phyloP scores from a whole-genome alignment of 2,888 invertebrate genomes.

The Cataglyphis albicans region DNA sequence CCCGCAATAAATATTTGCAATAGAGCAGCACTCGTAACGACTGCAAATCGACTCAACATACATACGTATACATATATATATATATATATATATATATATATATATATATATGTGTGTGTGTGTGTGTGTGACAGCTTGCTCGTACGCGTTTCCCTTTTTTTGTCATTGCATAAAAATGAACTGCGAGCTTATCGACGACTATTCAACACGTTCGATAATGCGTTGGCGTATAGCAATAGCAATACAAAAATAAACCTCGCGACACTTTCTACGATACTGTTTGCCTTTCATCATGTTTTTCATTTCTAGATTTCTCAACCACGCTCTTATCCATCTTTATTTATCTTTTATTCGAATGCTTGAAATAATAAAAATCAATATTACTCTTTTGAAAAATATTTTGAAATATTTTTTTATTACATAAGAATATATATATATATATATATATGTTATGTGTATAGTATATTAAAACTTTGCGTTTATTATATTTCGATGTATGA shows the following conservation, averaged over 20 bases:
- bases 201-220: constrained; percentile 47
- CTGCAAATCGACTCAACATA: constrained; percentile 39
- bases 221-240: constrained; percentile 24
- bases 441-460: neutral
- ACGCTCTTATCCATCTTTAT: neutral
- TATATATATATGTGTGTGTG: no score
- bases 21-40: constrained; percentile 38
- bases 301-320: neutral
- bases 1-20: constrained; percentile 45
- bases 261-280: constrained; percentile 23
- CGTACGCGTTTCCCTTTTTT: constrained; percentile 4
- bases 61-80: neutral
- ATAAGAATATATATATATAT: neutral
- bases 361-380: neutral
- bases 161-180: constrained; percentile 30
- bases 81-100: no score
- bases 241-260: constrained; percentile 32
- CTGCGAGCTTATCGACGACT: constrained; percentile 34
- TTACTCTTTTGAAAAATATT: neutral
- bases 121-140: constrained; percentile 9
- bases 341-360: neutral
- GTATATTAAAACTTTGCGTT: neutral
- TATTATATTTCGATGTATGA: neutral
- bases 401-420: neutral
- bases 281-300: constrained; percentile 26